phyloP scores from a whole-genome alignment of 2,113 vertebrate species.

The Mustela nigripes region DNA sequence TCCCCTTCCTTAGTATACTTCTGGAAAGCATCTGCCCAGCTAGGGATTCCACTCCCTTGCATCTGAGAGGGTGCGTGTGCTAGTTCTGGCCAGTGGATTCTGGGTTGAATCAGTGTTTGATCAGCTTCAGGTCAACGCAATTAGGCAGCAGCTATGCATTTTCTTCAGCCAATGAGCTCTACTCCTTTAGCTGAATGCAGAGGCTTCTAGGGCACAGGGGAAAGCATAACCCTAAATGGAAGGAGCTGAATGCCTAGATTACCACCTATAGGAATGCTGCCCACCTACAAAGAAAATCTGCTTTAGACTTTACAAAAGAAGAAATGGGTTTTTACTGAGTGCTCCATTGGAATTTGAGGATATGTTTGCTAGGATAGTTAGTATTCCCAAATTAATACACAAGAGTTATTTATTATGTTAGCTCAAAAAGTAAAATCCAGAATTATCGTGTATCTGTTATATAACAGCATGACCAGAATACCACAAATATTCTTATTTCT shows the following conservation, averaged over 20 bases:
- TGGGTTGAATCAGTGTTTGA: neutral
- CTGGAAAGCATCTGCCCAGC: neutral
- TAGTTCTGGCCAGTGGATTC: neutral
- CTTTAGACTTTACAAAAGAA: neutral
- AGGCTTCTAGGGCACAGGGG: neutral
- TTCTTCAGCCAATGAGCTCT: neutral
- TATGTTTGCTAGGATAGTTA: neutral
- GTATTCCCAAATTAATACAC: constrained; percentile 16
- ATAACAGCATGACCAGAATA: constrained; percentile 20
- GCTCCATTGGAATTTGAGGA: neutral
- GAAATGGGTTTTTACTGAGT: neutral
- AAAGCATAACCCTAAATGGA: neutral
- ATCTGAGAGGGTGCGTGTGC: neutral
- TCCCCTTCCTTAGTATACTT: neutral
- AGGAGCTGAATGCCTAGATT: neutral
- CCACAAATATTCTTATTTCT: constrained; percentile 16
- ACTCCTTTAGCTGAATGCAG: neutral
- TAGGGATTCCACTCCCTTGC: neutral
- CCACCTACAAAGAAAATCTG: neutral
- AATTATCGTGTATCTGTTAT: neutral
- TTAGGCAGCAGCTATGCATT: neutral
- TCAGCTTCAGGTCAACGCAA: neutral
- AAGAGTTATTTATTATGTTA: neutral
- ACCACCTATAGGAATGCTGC: neutral
- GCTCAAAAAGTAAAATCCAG: constrained; percentile 37